Base-by-base conservation (phyloP, 2,113 vertebrate species). In the Scartelaos histophorus region DNA sequence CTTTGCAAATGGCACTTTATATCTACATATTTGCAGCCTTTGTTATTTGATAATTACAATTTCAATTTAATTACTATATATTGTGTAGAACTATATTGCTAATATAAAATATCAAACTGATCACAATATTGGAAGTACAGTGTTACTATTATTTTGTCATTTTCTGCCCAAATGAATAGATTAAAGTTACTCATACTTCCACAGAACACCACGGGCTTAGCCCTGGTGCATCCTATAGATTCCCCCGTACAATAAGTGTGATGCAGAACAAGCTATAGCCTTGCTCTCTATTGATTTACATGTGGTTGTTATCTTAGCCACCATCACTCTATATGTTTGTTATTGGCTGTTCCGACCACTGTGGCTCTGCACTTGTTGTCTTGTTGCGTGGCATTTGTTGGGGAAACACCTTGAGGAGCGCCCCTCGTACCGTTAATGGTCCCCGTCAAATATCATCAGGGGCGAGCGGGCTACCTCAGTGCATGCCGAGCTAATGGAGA, bases 401-500 rank as follows among this genome's bases (percentile, higher is more conserved):
- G 21, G 35, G 64, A 66, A 66, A 47, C 64, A 66, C 64, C 64
- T 66, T 9, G 64, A 46, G 21, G 38, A 45, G 21, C 13, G 13
- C 6, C 43, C 65, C 38, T 9, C 43, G 13, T 64, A 35, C 54
- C 35, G 17, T 24, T 68, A 58, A 54, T 22, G 12, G 34, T 66
- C 43, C 62, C 34, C 69, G 70, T 21, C 25, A 64, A 82, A 73
- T 75, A 76, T 75, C 34, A 73, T 76, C 7, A 35, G 57, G 75
- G 67, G 66, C 51, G 25, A 61, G 25, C 12, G 67, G 6, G 67
- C 73, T 45, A 80, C 76, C 70, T 69, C 58, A 35, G 73, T 82
- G 75, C 75, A 70, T 74, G 45, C 68, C 78, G 82, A 91, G 86
- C 83, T 92, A 93, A 89, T 93, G 91, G 93, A 90, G 88, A 73